Evolutionary conservation across 2,113 vertebrate species (phyloP), one percentile per base, ranked within the genome.

Genomic region (Dolichallabes microphthalmus): DNA sequence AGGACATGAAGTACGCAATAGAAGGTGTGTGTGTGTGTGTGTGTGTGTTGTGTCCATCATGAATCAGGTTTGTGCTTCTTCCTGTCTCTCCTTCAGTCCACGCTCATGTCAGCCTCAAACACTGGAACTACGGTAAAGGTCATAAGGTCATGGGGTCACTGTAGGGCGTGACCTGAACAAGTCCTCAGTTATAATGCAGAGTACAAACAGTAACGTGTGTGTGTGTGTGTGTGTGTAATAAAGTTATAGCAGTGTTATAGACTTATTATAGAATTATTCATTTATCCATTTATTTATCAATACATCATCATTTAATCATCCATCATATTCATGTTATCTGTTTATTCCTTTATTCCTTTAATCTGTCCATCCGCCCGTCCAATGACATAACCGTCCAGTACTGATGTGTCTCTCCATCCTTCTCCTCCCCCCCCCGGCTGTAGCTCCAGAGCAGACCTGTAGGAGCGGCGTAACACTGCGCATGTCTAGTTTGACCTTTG

Each of bases 1-100:
- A 98, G 91, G 98, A 99, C 91, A 98, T 99, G 96, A 99, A 98
- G 89, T 99, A 98, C 0, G 98, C 98, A 0, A 95, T 99, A 93
- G 98, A 98, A 90, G 98, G 98, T 66, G 63, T 66, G 63, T 66
- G 50, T 69, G 66, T 69, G 27, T 68, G 64, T 68, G 64, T 68
- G 64, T 68, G 64, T 68, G 14, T 32, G 39, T 20, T 45, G 32
- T 45, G 6, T 53, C 17, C 25, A 76, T 60, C 66, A 85, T 50
- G 14, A 55, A n/a, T 85, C 61, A 71, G 6, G 73, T 35, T 88
- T 39, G 17, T 50, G n/a, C 58, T 52, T 66, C 27, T 68, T 45
- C 39, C 20, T 55, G 32, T 14, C 27, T 90, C 55, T 82, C 0
- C 84, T 88, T 88, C 93, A 94, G 93, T 93, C 88, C 91, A 93